Conservation (phyloP, 2,888 invertebrate genomes). For the Ophion slaviceki region DNA sequence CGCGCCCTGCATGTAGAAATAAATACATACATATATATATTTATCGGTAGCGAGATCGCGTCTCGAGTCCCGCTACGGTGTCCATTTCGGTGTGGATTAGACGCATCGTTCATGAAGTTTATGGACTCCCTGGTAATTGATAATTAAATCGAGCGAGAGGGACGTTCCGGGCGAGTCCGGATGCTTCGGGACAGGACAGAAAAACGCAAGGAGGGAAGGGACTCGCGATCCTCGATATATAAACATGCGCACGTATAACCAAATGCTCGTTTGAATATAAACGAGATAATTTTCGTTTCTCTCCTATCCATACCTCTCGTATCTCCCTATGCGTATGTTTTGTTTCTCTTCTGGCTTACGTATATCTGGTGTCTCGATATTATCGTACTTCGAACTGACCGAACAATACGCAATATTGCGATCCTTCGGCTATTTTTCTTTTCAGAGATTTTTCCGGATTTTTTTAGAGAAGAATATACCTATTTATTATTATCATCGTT, state of each 20-base stretch:
- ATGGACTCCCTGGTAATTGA: slow-evolving; percentile 59
- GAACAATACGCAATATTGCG: too few species aligned
- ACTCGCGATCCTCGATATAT: background rate
- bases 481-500: too few species aligned
- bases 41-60: slow-evolving; percentile 11
- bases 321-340: background rate
- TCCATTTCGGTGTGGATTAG: slow-evolving; percentile 19
- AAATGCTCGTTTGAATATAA: slow-evolving; percentile 59
- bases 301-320: background rate
- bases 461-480: too few species aligned
- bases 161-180: slow-evolving; percentile 2
- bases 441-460: too few species aligned
- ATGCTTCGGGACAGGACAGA: slow-evolving; percentile 4
- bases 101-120: slow-evolving; percentile 39
- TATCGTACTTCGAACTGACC: too few species aligned
- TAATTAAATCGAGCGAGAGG: slow-evolving; percentile 62
- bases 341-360: background rate
- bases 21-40: background rate
- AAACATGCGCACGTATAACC: background rate
- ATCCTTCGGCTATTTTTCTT: too few species aligned
- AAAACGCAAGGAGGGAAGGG: slow-evolving; percentile 18
- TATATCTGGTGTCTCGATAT: background rate
- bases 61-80: slow-evolving; percentile 2
- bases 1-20: background rate
- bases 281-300: slow-evolving; percentile 44